Percentiles rank a stretch among this genome's conserved stretches.
Conservation (phyloP, 2,888 invertebrate species). For the Aporophyla nigra region DNA sequence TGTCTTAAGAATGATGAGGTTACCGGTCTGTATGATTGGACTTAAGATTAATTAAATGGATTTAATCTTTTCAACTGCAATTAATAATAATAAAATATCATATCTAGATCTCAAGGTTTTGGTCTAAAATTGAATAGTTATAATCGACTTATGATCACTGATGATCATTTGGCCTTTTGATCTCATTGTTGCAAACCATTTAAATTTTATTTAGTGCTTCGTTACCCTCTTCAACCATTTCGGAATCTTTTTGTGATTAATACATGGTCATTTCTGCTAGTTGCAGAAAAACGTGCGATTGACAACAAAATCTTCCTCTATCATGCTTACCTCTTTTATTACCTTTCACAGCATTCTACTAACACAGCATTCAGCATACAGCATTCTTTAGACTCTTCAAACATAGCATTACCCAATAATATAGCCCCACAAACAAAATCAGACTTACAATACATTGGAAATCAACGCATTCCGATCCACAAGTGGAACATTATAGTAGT, state of each 20-base stretch:
- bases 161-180: neutral
- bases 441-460: conserved; percentile 54
- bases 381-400: neutral
- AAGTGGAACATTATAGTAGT: conserved; percentile 53
- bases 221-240: neutral
- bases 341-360: neutral
- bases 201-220: neutral
- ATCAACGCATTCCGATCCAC: conserved; percentile 65
- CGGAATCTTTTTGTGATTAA: neutral
- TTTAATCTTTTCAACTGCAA: neutral
- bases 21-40: neutral
- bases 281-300: neutral
- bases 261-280: neutral
- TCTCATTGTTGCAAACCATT: neutral
- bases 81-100: neutral
- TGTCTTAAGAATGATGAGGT: neutral
- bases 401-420: neutral
- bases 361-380: too few relatives aligned
- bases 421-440: conserved; percentile 18
- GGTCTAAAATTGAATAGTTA: neutral
- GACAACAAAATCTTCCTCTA: neutral
- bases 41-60: neutral
- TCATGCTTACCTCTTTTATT: neutral
- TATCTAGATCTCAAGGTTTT: neutral
- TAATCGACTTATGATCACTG: neutral